Base-by-base conservation (phyloP, 1,140 invertebrate species). In the Vollenhovia emeryi region DNA sequence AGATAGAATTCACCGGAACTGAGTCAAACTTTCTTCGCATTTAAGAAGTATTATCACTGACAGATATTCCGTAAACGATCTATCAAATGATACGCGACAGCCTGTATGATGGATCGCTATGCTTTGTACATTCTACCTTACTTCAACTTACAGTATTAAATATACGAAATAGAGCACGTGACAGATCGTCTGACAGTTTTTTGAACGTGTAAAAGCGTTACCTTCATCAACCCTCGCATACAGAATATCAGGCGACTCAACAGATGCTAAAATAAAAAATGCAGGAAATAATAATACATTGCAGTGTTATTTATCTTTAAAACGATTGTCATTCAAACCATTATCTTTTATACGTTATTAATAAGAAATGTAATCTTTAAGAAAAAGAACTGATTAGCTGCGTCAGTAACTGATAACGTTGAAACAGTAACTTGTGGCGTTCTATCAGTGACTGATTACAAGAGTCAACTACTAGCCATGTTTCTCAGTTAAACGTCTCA, bases 81-180 rank as follows among this genome's bases (percentile, higher is more conserved):
- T 73, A 82, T 82, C 78, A 82, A 82, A 82, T 82, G 78, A 82
- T 71, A 71, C 78, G 36, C 50, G 50, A 82, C 66, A 73, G 36
- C 24, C 36, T 24, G 64, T 57, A 59, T 60, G 78, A 82, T 82
- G 78, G 78, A 82, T 82, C 50, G 24, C 40, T 33, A 43, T 33
- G 36, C 27, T 82, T 40, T 68, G 50, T 73, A 57, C 36, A 36
- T 55, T 71, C n/a, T 62, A 50, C 30, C 75, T 43, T 48, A 71
- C 36, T 71, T 71, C 27, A 57, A 71, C 66, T 82, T 55, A 24
- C n/a, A 57, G 27, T 45, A 60, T 71, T 73, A 71, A 60, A 78
- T 78, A 55, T 78, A 62, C 59, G 59, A 66, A 78, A 82, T 82
- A 45, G 40, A 59, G 36, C 36, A 15, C 36, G 78, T 73, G 66